These are phyloP conservation scores for Zoanthus solanderi DNA, from an alignment of 92 coral and sea anemone species.

Conservation along the genomic window DNA sequence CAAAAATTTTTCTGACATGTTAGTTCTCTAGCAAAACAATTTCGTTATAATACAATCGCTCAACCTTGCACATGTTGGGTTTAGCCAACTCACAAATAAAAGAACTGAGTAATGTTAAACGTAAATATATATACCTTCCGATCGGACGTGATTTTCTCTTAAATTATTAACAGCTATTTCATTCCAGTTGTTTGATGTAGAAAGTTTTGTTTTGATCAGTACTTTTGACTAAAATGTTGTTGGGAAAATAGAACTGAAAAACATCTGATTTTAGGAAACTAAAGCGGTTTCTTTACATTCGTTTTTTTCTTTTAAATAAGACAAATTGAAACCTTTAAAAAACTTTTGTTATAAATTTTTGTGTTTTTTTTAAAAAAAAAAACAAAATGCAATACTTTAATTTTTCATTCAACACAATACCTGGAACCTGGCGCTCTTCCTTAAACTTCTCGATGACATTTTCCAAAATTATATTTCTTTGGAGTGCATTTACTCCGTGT, in stretches of 20 bases:
- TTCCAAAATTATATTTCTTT: conserved; percentile 81
- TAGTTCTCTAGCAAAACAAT: too few species aligned
- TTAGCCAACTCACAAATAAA: too few species aligned
- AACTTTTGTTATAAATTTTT: not conserved
- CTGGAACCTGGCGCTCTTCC: conserved; percentile 81
- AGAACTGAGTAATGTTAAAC: too few species aligned
- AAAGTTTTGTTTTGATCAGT: not conserved
- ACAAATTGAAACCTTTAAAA: not conserved
- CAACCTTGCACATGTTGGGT: too few species aligned
- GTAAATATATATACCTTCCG: too few species aligned
- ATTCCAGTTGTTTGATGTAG: not conserved
- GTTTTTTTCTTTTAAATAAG: not conserved
- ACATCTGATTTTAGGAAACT: not conserved
- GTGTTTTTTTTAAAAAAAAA: not conserved
- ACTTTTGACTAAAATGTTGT: not conserved
- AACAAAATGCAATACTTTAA: not conserved
- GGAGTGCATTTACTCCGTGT: conserved; percentile 81
- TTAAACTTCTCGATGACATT: conserved; percentile 86
- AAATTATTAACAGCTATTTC: not conserved
- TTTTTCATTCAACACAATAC: conserved; percentile 16
- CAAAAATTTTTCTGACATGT: too few species aligned
- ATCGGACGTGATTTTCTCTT: not conserved
- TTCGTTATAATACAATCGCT: too few species aligned
- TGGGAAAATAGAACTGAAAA: not conserved
- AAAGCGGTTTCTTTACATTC: not conserved